Evolutionary conservation across 2,113 vertebrate genomes (phyloP), one percentile per base, ranked within the genome.

Genomic region (Sceloporus undulatus): DNA sequence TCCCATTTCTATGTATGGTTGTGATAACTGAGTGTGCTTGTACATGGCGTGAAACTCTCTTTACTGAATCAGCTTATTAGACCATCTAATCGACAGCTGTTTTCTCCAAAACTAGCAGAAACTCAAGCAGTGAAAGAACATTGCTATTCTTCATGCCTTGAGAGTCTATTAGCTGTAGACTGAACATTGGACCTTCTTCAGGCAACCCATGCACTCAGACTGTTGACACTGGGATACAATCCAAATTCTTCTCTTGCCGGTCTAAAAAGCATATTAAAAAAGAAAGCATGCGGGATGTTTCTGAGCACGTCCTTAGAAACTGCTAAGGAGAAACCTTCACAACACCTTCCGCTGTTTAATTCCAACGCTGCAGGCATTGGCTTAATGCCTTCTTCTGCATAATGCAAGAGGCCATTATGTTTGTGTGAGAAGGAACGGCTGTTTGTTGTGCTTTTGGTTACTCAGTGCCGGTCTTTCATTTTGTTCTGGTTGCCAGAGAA

Each of bases 361-460:
- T 76, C 34, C 56, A 65, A 56, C 27, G n/a, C 68, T 11, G 25
- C 68, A 74, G 68, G 68, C 68, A 56, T 84, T 54, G 52, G 18
- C n/a, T 65, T 40, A 62, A 59, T 75, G 70, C 42, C 71, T 27
- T 29, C 81, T 27, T 38, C 21, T 75, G 29, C 73, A 85, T 77
- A 77, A 85, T 85, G 54, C 56, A 77, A 25, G 40, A 85, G 84
- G 56, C 52, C 19, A 59, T 75, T 84, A 59, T 42, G 34, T 65
- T 85, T 42, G 25, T 42, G 59, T 16, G 73, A 29, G 25, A 25
- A 16, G 14, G 34, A 18, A 76, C 16, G 13, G 11, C 1, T 40
- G 52, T 59, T 76, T 65, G 70, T 74, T 85, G 83, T 65, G 29
- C 54, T 85, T 62, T 76, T 21, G 76, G 56, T 29, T 42, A 52